A percentile compares a stretch with the other conserved stretches of the same genome.
Evolutionary conservation across 2,888 invertebrate species (phyloP).

Genomic region (Himalopsyche anomala): DNA sequence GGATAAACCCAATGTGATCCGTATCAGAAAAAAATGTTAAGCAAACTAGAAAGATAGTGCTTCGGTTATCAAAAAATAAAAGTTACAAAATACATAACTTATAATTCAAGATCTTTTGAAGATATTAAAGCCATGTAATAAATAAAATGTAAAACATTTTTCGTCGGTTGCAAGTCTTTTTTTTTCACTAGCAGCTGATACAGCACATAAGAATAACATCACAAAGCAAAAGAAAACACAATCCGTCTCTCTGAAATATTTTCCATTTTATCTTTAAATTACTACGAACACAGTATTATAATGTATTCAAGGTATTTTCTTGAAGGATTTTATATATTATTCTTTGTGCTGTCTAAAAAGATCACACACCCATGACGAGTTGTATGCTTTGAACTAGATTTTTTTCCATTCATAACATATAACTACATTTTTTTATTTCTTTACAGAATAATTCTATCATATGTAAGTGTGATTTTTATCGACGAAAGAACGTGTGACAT

Average conservation of each 20-base stretch:
- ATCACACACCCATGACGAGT: slow-evolving; percentile 5
- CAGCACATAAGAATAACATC: slow-evolving; percentile 5
- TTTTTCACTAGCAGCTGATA: too few relatives aligned
- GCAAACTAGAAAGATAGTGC: too few relatives aligned
- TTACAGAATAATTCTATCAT: not conserved
- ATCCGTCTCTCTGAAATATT: slow-evolving; percentile 10
- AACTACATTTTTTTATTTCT: not conserved
- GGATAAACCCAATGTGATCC: too few relatives aligned
- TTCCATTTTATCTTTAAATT: slow-evolving; percentile 29
- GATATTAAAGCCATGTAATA: too few relatives aligned
- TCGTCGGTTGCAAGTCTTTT: too few relatives aligned
- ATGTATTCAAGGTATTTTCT: slow-evolving; percentile 36
- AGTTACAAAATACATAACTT: too few relatives aligned
- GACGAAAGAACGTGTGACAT: too few relatives aligned
- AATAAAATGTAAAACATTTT: too few relatives aligned
- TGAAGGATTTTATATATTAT: slow-evolving; percentile 35
- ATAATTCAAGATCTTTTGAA: too few relatives aligned
- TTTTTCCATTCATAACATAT: not conserved
- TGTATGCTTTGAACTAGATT: not conserved
- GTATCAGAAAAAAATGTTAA: too few relatives aligned
- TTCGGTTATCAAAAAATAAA: too few relatives aligned
- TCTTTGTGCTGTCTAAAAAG: not conserved
- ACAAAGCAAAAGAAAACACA: slow-evolving; percentile 1
- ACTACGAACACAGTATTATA: slow-evolving; percentile 5
- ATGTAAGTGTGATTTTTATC: not conserved